Evolutionary conservation across 2,888 invertebrate genomes (phyloP).

Genomic region (Rhaphigaster nebulosa): DNA sequence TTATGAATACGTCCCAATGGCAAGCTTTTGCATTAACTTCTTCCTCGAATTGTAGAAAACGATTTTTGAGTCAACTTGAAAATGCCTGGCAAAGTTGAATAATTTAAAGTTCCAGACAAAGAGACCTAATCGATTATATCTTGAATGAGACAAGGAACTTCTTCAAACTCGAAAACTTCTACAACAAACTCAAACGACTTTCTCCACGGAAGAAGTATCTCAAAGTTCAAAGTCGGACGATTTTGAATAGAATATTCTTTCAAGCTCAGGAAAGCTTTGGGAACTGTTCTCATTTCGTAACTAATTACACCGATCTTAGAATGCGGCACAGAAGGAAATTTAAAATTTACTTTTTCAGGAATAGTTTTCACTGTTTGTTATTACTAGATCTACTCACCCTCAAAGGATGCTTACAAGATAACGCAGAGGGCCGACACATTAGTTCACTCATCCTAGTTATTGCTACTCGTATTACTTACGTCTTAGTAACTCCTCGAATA

Average conservation of each 20-base stretch:
- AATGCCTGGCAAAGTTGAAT: not conserved
- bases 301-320: not conserved
- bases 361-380: not conserved
- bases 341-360: not conserved
- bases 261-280: not conserved
- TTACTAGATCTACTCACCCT: not conserved
- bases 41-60: not conserved
- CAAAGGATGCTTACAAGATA: no score
- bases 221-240: constrained; percentile 23
- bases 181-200: constrained; percentile 39
- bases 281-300: not conserved
- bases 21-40: not conserved
- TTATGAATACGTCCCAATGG: not conserved
- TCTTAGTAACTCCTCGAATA: not conserved
- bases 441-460: not conserved
- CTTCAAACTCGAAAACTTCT: constrained; percentile 37
- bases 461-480: not conserved
- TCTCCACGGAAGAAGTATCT: not conserved
- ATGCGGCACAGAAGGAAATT: not conserved
- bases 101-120: constrained; percentile 35
- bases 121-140: constrained; percentile 39
- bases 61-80: constrained; percentile 18
- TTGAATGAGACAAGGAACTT: constrained; percentile 38
- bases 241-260: constrained; percentile 28
- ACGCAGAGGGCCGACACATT: not conserved